phyloP scores from a whole-genome alignment of 2,797 vertebrate species.

The Toxotes lorentzi region DNA sequence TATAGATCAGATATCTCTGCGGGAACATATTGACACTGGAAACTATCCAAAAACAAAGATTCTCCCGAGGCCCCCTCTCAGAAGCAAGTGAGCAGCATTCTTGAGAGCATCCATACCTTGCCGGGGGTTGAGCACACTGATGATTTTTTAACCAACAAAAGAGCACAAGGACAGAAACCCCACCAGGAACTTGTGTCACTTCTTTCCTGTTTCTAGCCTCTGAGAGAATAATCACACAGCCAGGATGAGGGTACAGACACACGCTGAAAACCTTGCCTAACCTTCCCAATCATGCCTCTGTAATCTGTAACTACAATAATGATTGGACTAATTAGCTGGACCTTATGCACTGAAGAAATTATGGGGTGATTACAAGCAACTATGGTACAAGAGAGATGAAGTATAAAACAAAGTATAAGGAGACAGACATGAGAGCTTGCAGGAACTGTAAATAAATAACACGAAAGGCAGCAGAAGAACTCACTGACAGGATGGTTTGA shows the following conservation, averaged over 20 bases:
- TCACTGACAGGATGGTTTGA: constrained; percentile 46
- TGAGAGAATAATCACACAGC: constrained; percentile 26
- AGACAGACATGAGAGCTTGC: constrained; percentile 26
- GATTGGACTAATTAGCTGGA: constrained; percentile 74
- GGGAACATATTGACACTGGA: constrained; percentile 33
- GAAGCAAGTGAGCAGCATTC: background rate
- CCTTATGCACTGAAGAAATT: constrained; percentile 65
- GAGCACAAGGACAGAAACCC: constrained; percentile 27
- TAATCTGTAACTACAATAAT: constrained; percentile 78
- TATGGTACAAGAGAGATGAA: constrained; percentile 35
- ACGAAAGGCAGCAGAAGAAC: constrained; percentile 28
- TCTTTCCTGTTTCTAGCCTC: constrained; percentile 19
- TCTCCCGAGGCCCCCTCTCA: constrained; percentile 5
- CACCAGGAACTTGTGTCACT: background rate
- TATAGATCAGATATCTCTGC: constrained; percentile 39
- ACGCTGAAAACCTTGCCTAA: constrained; percentile 58
- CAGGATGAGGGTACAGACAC: constrained; percentile 20
- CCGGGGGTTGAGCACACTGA: constrained; percentile 6
- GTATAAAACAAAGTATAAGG: background rate
- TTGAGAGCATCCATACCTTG: constrained; percentile 37
- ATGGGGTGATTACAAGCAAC: constrained; percentile 59
- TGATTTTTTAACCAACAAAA: constrained; percentile 6
- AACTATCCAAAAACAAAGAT: constrained; percentile 25
- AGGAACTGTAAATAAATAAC: constrained; percentile 55
- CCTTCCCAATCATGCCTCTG: constrained; percentile 59